A percentile compares a stretch with the other conserved stretches of the same genome.
These are phyloP conservation scores for Tupaia chinensis DNA, from an alignment of 2,113 vertebrate species.

Conservation along the genomic window DNA sequence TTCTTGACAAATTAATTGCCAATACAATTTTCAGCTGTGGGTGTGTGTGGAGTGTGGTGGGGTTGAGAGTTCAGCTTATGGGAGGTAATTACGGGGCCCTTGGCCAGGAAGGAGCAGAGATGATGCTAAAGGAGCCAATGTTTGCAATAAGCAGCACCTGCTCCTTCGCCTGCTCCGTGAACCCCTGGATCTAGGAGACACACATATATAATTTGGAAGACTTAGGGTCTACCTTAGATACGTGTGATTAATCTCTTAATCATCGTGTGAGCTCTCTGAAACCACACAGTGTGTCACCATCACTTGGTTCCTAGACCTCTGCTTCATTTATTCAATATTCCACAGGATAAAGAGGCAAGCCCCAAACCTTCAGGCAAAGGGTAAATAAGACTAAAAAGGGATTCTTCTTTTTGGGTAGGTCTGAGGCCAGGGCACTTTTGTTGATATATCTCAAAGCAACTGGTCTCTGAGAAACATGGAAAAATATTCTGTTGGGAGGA, in stretches of 20 bases:
- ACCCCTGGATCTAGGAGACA: background rate
- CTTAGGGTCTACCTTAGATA: constrained; percentile 38
- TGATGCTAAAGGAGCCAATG: background rate
- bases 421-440: background rate
- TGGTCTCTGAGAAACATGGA: background rate
- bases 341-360: background rate
- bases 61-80: constrained; percentile 65
- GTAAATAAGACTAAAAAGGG: background rate
- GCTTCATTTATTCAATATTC: background rate
- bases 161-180: constrained; percentile 20
- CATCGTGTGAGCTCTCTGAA: background rate
- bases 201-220: constrained; percentile 3
- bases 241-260: background rate
- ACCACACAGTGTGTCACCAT: background rate
- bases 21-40: constrained; percentile 68
- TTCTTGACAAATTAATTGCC: constrained; percentile 84
- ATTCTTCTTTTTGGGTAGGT: background rate
- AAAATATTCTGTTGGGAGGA: background rate
- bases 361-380: background rate
- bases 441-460: background rate
- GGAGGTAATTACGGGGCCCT: constrained; percentile 73
- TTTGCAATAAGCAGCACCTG: constrained; percentile 62
- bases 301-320: background rate
- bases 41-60: constrained; percentile 19
- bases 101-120: constrained; percentile 59